Base-by-base conservation (phyloP, 2,888 invertebrate species). In the Leuctra nigra region DNA sequence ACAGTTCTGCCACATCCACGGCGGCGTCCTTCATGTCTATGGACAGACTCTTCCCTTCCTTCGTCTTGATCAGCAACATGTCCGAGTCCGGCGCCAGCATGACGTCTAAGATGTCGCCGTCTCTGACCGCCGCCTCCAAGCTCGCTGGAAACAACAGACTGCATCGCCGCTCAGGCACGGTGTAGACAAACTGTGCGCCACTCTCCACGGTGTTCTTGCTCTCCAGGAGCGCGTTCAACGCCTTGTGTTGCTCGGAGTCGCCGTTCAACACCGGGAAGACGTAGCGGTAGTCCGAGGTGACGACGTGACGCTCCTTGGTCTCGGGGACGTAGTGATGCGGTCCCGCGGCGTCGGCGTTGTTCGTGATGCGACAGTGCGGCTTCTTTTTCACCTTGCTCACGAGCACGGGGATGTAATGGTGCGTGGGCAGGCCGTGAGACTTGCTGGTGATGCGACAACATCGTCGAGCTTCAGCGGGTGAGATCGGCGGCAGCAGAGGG, bases 381-480 rank as follows among this genome's bases (percentile, higher is more conserved):
- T 76, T 69, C 57, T 35, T 22, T 13, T 65, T 67, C 23, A 69
- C 36, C 18, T 47, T 54, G 25, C 29, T 53, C 13, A 57, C 47
- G 6, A 59, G 36, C 61, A 87, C 86, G 68, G 87, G 87, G 74
- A 87, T 87, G 77, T 86, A 87, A 71, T 87, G 86, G 71, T 87
- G 87, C 38, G 83, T 79, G 46, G 83, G 83, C 55, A 85, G 75
- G 25, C 87, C 83, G 62, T 86, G 82, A 35, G 87, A 84, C 69
- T 87, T 87, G 57, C 87, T 86, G 50, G 87, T 88, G 65, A 89
- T 86, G 64, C 86, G 81, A 72, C 88, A 87, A 69, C 84, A 83
- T 60, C 87, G 78, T 66, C 85, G 82, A 1, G 89, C 89, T 68
- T 89, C 88, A n/a, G 86, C 87, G 13, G 89, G 87, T 50, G 87